These are phyloP conservation scores for Brachionus paranguensis DNA, from an alignment of 1,140 invertebrate species.

Conservation along the genomic window DNA sequence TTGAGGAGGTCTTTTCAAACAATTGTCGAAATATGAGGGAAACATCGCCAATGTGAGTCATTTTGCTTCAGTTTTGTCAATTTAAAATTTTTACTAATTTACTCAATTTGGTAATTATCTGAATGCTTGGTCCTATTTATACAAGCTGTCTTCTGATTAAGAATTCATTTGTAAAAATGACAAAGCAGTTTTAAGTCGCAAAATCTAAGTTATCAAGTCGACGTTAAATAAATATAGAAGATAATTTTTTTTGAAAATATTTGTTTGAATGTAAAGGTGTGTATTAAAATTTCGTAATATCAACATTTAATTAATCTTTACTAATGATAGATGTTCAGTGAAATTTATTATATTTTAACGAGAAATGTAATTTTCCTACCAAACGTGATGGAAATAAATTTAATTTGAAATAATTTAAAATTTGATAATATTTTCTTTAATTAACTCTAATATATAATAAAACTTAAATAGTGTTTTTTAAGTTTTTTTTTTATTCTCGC, in stretches of 20 bases:
- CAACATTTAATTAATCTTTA: neutral
- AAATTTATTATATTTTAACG: neutral
- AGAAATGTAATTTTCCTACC: neutral
- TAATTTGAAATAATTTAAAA: neutral
- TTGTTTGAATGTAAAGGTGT: neutral
- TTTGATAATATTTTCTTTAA: neutral
- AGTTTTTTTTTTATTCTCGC: too few species aligned
- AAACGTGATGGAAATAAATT: neutral
- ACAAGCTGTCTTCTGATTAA: neutral
- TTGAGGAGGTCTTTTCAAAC: constrained; percentile 81
- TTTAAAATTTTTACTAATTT: neutral
- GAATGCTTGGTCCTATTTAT: neutral
- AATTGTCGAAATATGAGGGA: constrained; percentile 61
- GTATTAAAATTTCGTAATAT: neutral
- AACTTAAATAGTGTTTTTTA: too few species aligned
- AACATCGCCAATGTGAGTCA: constrained; percentile 6
- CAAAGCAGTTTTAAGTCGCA: neutral
- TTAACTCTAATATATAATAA: too few species aligned
- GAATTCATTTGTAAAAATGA: neutral
- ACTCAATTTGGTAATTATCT: neutral
- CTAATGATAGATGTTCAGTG: neutral
- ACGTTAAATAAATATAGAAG: neutral
- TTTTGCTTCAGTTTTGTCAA: neutral
- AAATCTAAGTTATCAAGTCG: neutral
- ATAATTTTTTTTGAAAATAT: neutral